A percentile compares a stretch with the other conserved stretches of the same genome.
Evolutionary conservation across 2,797 vertebrate genomes (phyloP).

Genomic region (Myotis pilosus): DNA sequence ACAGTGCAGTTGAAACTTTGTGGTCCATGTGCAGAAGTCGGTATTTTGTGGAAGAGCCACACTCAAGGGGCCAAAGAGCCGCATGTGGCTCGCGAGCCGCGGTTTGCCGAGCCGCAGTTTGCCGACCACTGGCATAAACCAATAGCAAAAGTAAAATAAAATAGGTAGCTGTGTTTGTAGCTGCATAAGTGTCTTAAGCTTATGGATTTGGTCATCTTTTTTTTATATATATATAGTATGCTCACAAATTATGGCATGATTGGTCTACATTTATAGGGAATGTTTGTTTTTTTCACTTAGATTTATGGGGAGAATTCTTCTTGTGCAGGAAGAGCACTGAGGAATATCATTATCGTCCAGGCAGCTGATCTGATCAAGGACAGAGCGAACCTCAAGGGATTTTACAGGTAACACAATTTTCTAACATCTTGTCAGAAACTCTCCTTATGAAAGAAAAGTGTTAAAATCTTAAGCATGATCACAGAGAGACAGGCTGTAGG

Average conservation of each 20-base stretch:
- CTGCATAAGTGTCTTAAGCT: neutral
- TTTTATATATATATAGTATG: neutral
- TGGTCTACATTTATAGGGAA: neutral
- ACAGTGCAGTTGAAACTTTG: too few relatives aligned
- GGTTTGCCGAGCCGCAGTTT: too few relatives aligned
- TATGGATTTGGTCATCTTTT: neutral
- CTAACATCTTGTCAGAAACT: conserved; percentile 49
- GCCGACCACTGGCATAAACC: neutral
- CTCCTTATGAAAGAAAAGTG: neutral
- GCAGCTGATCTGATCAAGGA: conserved; percentile 96
- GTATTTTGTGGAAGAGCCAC: too few relatives aligned
- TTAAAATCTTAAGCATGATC: conserved; percentile 30
- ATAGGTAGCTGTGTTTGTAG: neutral
- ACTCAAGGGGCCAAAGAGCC: too few relatives aligned
- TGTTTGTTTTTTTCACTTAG: conserved; percentile 85
- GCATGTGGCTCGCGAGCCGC: too few relatives aligned
- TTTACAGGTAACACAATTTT: conserved; percentile 86
- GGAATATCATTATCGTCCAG: conserved; percentile 93
- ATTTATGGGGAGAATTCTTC: conserved; percentile 96
- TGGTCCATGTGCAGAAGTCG: too few relatives aligned
- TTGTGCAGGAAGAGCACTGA: conserved; percentile 93
- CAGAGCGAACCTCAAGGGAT: conserved; percentile 94
- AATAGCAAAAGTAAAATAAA: conserved; percentile 44
- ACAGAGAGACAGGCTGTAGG: neutral
- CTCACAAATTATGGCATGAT: conserved; percentile 9